Percentiles rank a stretch among this genome's conserved stretches.
Evolutionary conservation across 2,797 vertebrate genomes (phyloP).

Genomic region (Danio choprae): DNA sequence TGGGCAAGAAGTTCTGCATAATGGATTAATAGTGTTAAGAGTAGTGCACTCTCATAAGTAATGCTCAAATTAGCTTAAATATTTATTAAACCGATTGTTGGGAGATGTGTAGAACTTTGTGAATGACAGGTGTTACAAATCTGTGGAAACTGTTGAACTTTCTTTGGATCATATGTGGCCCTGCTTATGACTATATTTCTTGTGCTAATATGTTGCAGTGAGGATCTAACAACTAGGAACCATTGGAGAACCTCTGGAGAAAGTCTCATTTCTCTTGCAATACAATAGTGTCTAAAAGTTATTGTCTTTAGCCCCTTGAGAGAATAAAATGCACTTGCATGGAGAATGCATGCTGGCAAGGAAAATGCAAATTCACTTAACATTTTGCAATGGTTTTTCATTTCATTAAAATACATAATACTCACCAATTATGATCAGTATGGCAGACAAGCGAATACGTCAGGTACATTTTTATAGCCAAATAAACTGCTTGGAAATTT

Average conservation of each 20-base stretch:
- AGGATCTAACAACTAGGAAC: slow-evolving; percentile 31
- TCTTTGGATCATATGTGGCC: neutral
- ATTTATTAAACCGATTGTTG: neutral
- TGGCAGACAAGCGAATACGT: slow-evolving; percentile 9
- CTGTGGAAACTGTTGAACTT: slow-evolving; percentile 15
- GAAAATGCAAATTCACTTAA: slow-evolving; percentile 19
- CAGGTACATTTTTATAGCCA: slow-evolving; percentile 18
- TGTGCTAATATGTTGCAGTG: slow-evolving; percentile 30
- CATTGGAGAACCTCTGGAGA: slow-evolving; percentile 9
- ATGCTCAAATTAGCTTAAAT: neutral
- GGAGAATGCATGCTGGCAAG: slow-evolving; percentile 46
- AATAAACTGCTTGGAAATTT: slow-evolving; percentile 39
- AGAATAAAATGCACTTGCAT: slow-evolving; percentile 50
- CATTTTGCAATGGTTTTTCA: slow-evolving; percentile 19
- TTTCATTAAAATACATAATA: slow-evolving; percentile 14
- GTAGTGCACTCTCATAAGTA: neutral
- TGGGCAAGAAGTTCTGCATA: neutral
- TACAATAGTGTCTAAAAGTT: slow-evolving; percentile 1
- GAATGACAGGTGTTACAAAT: slow-evolving; percentile 12
- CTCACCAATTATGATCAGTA: slow-evolving; percentile 24
- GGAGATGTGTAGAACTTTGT: neutral
- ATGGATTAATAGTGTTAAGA: neutral
- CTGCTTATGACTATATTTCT: slow-evolving; percentile 37
- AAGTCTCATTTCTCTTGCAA: slow-evolving; percentile 28
- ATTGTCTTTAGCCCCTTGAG: slow-evolving; percentile 15